A percentile compares a stretch with the other conserved stretches of the same genome.
These are phyloP conservation scores for Acanthurus lineatus DNA, from an alignment of 2,797 vertebrate species.

Conservation along the genomic window DNA sequence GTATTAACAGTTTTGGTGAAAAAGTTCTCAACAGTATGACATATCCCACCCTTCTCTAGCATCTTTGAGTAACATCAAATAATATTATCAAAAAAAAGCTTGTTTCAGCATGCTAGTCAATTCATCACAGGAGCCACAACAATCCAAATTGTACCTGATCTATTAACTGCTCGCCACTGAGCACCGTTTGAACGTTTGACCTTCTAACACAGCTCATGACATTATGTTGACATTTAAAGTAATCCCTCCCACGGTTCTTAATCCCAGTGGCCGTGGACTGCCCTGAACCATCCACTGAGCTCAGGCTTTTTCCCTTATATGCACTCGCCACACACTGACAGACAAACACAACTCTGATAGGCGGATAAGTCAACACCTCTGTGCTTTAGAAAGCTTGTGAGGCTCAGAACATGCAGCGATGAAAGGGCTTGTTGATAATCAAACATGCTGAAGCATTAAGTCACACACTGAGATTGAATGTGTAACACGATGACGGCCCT, in stretches of 20 bases:
- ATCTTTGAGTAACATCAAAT: constrained; percentile 5
- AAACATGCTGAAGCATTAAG: constrained; percentile 19
- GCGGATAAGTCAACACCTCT: constrained; percentile 29
- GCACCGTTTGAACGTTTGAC: constrained; percentile 84
- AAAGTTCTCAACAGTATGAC: neutral
- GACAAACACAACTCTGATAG: constrained; percentile 46
- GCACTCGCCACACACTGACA: constrained; percentile 43
- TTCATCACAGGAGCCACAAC: constrained; percentile 69
- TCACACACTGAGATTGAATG: constrained; percentile 1
- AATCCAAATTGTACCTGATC: constrained; percentile 78
- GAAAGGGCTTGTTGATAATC: constrained; percentile 11
- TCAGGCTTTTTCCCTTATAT: constrained; percentile 37
- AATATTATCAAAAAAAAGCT: neutral
- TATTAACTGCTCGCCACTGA: constrained; percentile 82
- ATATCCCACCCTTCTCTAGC: neutral
- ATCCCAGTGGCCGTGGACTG: constrained; percentile 74
- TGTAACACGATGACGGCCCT: neutral
- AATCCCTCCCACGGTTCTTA: constrained; percentile 82
- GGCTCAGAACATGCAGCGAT: constrained; percentile 26
- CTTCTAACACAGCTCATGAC: constrained; percentile 83
- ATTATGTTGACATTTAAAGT: constrained; percentile 87
- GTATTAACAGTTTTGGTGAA: neutral
- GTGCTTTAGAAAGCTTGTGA: constrained; percentile 12
- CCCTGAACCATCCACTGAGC: constrained; percentile 67
- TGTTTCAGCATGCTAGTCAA: constrained; percentile 37